Percentiles rank a stretch among this genome's conserved stretches.
phyloP scores from a whole-genome alignment of 1,140 invertebrate species.

The Drosophila sucinea region DNA sequence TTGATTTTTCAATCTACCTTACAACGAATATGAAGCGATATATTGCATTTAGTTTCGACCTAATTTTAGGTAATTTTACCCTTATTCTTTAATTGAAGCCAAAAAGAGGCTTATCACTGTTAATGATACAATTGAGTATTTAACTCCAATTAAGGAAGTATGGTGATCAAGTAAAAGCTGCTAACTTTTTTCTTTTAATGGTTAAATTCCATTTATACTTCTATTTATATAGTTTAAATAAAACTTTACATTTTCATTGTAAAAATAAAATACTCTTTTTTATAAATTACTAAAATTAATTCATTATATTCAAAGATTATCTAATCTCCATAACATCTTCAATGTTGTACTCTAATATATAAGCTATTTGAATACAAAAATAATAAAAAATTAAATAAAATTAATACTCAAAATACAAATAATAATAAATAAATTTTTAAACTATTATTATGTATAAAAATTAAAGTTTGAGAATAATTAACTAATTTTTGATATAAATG shows the following conservation, averaged over 20 bases:
- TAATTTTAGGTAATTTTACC: constrained; percentile 84
- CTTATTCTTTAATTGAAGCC: constrained; percentile 85
- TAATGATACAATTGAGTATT: constrained; percentile 53
- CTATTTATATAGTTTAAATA: constrained; percentile 85
- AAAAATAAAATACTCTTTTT: constrained; percentile 83
- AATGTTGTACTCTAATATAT: constrained; percentile 84
- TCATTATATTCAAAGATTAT: constrained; percentile 69
- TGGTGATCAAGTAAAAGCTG: constrained; percentile 83
- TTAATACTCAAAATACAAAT: constrained; percentile 83
- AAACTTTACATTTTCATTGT: constrained; percentile 86
- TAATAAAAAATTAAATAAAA: constrained; percentile 81
- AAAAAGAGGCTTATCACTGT: constrained; percentile 84
- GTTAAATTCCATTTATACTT: constrained; percentile 84
- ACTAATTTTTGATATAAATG: constrained; percentile 71
- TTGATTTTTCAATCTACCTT: constrained; percentile 84
- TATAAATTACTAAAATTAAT: constrained; percentile 82
- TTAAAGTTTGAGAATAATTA: constrained; percentile 53
- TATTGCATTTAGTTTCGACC: constrained; percentile 85
- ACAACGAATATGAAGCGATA: constrained; percentile 84
- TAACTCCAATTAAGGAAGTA: constrained; percentile 83
- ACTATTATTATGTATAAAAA: constrained; percentile 81
- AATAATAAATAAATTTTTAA: constrained; percentile 84
- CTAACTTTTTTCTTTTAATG: constrained; percentile 84
- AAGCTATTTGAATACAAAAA: constrained; percentile 85
- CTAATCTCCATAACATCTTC: constrained; percentile 76